These are phyloP conservation scores for Pteronura brasiliensis DNA, from an alignment of 2,113 vertebrate genomes.

Conservation along the genomic window DNA sequence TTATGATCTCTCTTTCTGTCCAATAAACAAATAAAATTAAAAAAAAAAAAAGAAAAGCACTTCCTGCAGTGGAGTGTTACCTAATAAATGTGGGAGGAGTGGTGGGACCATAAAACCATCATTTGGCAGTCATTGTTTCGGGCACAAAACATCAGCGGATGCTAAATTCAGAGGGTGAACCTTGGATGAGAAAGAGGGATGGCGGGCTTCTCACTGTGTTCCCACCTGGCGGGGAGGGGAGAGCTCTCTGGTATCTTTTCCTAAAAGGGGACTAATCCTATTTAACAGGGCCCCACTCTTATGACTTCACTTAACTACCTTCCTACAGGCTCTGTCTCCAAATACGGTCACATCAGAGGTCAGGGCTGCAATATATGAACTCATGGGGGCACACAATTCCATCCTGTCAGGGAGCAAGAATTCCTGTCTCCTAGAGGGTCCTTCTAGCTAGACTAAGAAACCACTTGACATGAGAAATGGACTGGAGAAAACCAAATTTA, in stretches of 20 bases:
- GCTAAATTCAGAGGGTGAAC: neutral
- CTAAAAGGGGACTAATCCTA: neutral
- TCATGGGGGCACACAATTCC: neutral
- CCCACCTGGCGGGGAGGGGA: no score
- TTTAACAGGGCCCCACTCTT: neutral
- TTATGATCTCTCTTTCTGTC: no score
- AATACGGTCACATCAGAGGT: neutral
- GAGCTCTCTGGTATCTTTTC: neutral
- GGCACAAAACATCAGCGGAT: no score
- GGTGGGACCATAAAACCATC: neutral
- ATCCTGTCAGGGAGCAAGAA: neutral
- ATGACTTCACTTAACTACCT: neutral
- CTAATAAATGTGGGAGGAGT: neutral
- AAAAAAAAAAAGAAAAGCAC: neutral
- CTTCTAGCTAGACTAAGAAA: neutral
- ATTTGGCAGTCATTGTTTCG: neutral
- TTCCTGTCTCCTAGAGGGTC: neutral
- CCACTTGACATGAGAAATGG: neutral
- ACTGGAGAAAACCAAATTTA: neutral
- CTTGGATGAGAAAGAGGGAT: neutral
- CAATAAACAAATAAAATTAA: no score
- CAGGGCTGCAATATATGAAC: neutral
- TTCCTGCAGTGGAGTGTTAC: neutral
- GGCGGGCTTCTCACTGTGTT: neutral
- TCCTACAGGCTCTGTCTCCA: neutral